Evolutionary conservation across 1,140 invertebrate genomes (phyloP).

Genomic region (Calliopsis andreniformis): DNA sequence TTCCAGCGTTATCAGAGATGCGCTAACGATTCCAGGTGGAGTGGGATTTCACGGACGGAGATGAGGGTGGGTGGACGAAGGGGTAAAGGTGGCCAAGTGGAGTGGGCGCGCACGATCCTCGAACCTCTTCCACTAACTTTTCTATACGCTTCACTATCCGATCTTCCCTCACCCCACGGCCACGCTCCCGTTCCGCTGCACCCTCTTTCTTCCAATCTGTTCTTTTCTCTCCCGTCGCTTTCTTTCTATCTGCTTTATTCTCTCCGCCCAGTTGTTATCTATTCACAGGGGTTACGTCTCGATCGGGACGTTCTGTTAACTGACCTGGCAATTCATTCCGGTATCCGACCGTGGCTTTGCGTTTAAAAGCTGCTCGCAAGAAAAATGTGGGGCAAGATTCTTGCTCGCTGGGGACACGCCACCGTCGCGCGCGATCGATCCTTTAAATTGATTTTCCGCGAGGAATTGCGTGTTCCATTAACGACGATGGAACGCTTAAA

Average conservation of each 20-base stretch:
- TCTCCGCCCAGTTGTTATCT: slow-evolving; percentile 57
- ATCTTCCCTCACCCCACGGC: slow-evolving; percentile 3
- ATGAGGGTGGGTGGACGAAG: neutral
- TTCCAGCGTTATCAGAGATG: slow-evolving; percentile 60
- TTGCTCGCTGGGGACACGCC: neutral
- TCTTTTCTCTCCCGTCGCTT: neutral
- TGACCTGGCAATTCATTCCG: slow-evolving; percentile 52
- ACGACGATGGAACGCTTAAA: too few relatives aligned
- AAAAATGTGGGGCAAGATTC: neutral
- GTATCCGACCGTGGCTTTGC: slow-evolving; percentile 20
- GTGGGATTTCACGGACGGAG: neutral
- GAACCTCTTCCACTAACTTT: slow-evolving; percentile 62
- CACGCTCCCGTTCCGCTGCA: slow-evolving; percentile 3
- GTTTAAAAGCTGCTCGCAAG: slow-evolving; percentile 6
- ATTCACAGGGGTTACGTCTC: slow-evolving; percentile 57
- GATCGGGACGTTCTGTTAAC: slow-evolving; percentile 53
- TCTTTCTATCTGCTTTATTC: slow-evolving; percentile 46
- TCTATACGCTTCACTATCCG: slow-evolving; percentile 58
- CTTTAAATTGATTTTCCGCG: neutral
- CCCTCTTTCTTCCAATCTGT: slow-evolving; percentile 15
- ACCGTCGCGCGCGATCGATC: neutral
- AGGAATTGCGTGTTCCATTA: too few relatives aligned
- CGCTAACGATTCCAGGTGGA: slow-evolving; percentile 65
- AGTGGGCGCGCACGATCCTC: slow-evolving; percentile 33
- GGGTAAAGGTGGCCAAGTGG: slow-evolving; percentile 11